Evolutionary conservation across 2,797 vertebrate species (phyloP), one percentile per base, ranked within the genome.

Genomic region (Tauraco hartlaubi): DNA sequence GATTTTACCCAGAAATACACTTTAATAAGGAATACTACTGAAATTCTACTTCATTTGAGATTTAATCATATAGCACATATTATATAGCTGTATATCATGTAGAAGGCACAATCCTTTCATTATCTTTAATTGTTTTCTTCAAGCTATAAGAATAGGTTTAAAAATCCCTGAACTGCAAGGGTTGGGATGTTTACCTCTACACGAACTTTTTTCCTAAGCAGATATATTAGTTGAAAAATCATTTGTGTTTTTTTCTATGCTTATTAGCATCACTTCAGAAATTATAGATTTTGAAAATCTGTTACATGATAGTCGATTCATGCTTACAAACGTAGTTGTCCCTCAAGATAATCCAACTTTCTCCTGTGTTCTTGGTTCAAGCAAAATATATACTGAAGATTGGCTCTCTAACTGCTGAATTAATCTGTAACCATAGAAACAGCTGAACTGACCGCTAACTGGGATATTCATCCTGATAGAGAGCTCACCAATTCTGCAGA

Each of bases 401-500:
- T 4, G 19, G 7, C 37, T 89, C 67, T 67, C 72, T 43, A 87
- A 73, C 41, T 61, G 61, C 15, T 54, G 75, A 91, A 87, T 92
- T 90, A 80, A 61, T 83, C 64, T 71, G 91, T 94, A 91, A 74
- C 87, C 85, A 96, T 92, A 75, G 94, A 80, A 95, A 95, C 93
- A 82, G 67, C 37, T 26, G 59, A 77, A 80, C 72, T 90, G 94
- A 62, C 75, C 14, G 0, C 37, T 73, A 79, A 33, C 48, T 61
- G 75, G 39, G 56, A 35, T 77, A 79, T 74, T 73, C 64, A 77
- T 71, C 41, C 58, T 39, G 33, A 71, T 6, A 54, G 48, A 69
- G 31, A 84, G 22, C 55, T 92, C 72, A 71, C 37, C 46, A 59
- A 0, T 82, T 79, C 77, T 90, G 46, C 64, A 88, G 64, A 62